phyloP scores from a whole-genome alignment of 2,113 vertebrate species.

The Pseudopodoces humilis region DNA sequence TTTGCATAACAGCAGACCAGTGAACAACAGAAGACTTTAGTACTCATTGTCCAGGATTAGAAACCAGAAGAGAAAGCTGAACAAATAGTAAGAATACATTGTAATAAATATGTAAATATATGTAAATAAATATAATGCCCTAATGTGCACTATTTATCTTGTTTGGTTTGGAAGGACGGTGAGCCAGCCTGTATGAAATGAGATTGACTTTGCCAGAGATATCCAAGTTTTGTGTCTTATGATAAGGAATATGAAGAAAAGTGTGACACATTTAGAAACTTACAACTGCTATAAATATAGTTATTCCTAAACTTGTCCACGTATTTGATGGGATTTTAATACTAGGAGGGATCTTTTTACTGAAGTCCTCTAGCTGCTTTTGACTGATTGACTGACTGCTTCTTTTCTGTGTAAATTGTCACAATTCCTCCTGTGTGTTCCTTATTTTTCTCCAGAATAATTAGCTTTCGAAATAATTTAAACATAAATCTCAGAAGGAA shows the following conservation, averaged over 20 bases:
- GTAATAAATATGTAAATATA: neutral
- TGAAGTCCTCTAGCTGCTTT: neutral
- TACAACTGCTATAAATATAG: neutral
- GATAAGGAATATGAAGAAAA: neutral
- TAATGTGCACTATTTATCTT: neutral
- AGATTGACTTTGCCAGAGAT: neutral
- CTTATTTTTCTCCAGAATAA: neutral
- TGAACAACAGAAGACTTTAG: neutral
- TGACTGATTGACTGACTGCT: neutral
- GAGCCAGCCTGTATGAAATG: neutral
- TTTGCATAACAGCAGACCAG: neutral
- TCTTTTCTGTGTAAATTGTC: neutral
- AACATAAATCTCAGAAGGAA: neutral
- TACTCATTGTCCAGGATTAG: neutral
- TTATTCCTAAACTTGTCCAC: neutral
- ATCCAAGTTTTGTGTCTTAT: neutral
- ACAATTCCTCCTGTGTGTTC: neutral
- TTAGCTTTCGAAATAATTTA: neutral
- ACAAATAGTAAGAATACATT: neutral
- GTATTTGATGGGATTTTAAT: neutral
- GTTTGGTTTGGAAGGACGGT: neutral
- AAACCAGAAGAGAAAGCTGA: neutral
- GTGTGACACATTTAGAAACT: neutral
- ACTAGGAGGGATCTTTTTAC: neutral
- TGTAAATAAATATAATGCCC: neutral